Base-by-base conservation (phyloP, 1,140 invertebrate genomes). In the Diachasmimorpha longicaudata region DNA sequence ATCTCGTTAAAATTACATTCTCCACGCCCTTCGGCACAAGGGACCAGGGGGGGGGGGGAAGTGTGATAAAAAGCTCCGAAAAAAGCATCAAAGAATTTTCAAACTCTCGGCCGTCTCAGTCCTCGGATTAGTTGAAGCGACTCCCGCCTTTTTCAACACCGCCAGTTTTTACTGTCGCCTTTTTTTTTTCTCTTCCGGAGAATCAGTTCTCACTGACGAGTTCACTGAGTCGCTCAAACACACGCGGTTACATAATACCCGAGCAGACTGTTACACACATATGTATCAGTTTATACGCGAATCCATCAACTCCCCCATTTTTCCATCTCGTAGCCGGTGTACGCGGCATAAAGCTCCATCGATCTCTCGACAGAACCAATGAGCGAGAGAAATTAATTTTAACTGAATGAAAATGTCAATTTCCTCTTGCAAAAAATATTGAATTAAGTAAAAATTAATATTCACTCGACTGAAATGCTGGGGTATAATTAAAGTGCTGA, bases 301-400 rank as follows among this genome's bases (percentile, higher is more conserved):
- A 74, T 74, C 72, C 58, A 63, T 63, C 58, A 63, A 74, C 63
- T 74, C 72, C 58, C 39, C 72, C 16, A 74, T 63, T 74, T 46
- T 67, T 67, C 39, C 58, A 74, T 74, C 72, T 74, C 58, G 72
- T 13, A 46, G 14, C 19, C n/a, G 31, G 31, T 6, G 31, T 31
- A 31, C 6, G 31, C 6, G 6, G 31, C 31, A 31, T 31, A 31
- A 31, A 2, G 48, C n/a, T 16, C 14, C n/a, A 55, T 55, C 48
- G 48, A 55, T 55, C 48, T 55, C 48, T 14, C 31, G 31, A 19
- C n/a, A 55, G 14, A 55, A 19, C 4, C 48, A 52, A 19, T 52
- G 44, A 46, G 44, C 4, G 31, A 46, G 11, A 46, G 11, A 46
- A 52, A 52, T 52, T 52, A 42, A 3, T 42, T 42, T 42, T 1